A percentile compares a stretch with the other conserved stretches of the same genome.
Conservation (phyloP, 2,888 invertebrate genomes). For the Molanna angustata region DNA sequence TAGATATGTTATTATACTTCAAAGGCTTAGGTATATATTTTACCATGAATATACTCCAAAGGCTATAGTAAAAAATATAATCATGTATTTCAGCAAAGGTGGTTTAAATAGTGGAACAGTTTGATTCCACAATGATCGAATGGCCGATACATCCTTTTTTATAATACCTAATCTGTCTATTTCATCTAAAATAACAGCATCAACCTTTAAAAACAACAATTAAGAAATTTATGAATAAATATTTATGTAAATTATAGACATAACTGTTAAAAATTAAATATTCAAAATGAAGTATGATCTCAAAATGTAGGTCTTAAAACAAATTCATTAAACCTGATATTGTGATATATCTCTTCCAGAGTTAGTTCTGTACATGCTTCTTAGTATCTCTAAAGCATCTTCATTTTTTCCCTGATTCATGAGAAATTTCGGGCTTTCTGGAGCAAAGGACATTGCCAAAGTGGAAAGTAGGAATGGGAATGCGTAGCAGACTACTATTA, state of each 20-base stretch:
- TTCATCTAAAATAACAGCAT: constrained; percentile 42
- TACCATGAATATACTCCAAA: constrained; percentile 58
- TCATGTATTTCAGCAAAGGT: constrained; percentile 52
- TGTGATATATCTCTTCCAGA: background rate
- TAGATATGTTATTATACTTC: too few relatives aligned
- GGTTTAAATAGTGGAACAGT: constrained; percentile 50
- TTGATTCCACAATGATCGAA: constrained; percentile 42
- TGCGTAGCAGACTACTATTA: constrained; percentile 65
- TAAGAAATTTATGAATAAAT: too few relatives aligned
- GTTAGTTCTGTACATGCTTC: constrained; percentile 8
- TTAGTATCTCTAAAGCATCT: constrained; percentile 10
- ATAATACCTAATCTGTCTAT: constrained; percentile 38
- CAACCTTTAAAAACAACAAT: too few relatives aligned
- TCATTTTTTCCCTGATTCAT: constrained; percentile 54
- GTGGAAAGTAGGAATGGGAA: constrained; percentile 61
- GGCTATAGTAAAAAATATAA: constrained; percentile 53
- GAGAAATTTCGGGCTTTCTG: constrained; percentile 77
- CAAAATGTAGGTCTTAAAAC: too few relatives aligned
- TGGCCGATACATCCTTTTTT: constrained; percentile 44
- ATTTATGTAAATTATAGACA: too few relatives aligned
- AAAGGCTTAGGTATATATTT: too few relatives aligned
- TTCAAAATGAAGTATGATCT: too few relatives aligned
- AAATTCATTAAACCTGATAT: background rate
- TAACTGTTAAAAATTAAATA: too few relatives aligned
- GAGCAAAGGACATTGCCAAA: constrained; percentile 54